phyloP scores from a whole-genome alignment of 2,113 vertebrate genomes.

The Ctenomys sociabilis region DNA sequence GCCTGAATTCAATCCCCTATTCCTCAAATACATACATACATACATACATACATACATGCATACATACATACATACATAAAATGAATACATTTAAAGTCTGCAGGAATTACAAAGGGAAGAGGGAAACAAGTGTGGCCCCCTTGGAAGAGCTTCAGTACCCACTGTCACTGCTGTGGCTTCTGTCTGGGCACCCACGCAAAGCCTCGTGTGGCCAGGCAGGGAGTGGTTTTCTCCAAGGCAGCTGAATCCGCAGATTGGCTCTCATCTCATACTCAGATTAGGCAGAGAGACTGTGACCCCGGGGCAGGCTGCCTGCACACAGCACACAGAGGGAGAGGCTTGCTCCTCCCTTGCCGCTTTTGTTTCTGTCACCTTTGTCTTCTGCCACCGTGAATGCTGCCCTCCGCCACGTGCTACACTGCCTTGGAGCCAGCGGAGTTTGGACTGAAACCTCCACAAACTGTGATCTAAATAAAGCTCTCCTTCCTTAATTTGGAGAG shows the following conservation, averaged over 20 bases:
- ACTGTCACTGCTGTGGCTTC: not conserved
- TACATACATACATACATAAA: too few relatives aligned
- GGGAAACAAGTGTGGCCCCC: not conserved
- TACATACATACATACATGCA: too few relatives aligned
- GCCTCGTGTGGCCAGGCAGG: not conserved
- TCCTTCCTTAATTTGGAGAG: not conserved
- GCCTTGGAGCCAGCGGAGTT: not conserved
- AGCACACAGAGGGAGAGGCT: not conserved
- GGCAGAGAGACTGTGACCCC: too few relatives aligned
- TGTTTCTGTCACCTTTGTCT: not conserved
- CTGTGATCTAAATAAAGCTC: not conserved
- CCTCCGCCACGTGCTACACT: not conserved
- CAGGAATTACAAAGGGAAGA: not conserved
- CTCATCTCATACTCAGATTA: not conserved
- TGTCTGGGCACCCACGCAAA: not conserved
- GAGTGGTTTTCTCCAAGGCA: not conserved
- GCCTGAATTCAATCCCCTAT: too few relatives aligned
- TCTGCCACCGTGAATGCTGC: not conserved
- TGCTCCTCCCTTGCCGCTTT: not conserved
- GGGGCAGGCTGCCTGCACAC: not conserved
- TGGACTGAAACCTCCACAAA: not conserved
- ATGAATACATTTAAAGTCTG: not conserved
- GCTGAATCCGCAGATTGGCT: not conserved
- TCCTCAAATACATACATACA: too few relatives aligned
- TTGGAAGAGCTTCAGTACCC: not conserved